Evolutionary conservation across 2,888 invertebrate species (phyloP), one percentile per base, ranked within the genome.

Genomic region (Myathropa florea): DNA sequence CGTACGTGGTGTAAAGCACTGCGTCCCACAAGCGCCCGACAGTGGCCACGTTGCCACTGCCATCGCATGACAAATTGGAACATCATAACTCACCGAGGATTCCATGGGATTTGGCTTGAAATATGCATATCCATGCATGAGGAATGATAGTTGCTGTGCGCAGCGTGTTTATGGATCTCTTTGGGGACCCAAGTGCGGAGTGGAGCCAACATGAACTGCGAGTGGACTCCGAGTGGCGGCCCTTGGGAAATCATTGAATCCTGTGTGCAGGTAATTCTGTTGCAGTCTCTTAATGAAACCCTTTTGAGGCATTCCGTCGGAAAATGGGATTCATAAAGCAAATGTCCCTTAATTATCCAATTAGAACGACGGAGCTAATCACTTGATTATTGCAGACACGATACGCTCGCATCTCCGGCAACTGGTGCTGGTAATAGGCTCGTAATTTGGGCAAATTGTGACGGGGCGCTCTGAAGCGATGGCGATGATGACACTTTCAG

Each of bases 31-130:
- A 60, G 61, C 28, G 60, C 63, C 18, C 10, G 36, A n/a, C 18
- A 33, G 33, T 18, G 63, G 53, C 53, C 72, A 57, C 65, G 55
- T 36, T 65, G 39, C 64, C 64, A 12, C 55, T 65, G 64, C 36
- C 65, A 65, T 75, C 39, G 28, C 59, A 67, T 76, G 75, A 76
- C 75, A 76, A 76, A 76, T 76, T 76, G 75, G 39, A 67, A 59
- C 59, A 65, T 76, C 75, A 67, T 76, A 76, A 60, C 55, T 76
- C 75, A 76, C 57, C 39, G 18, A 67, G 75, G 59, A 67, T 59
- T 67, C 57, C 65, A 65, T 18, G 59, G 65, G 75, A 75, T 75
- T 75, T 65, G 9, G 12, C 53, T 28, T 57, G 75, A 65, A 65
- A 75, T 65, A 73, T 55, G 63, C 24, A 36, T 30, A 33, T 64